Evolutionary conservation across 92 coral and sea anemone species (phyloP), one percentile per base, ranked within the genome.

Genomic region (Porites evermanni): DNA sequence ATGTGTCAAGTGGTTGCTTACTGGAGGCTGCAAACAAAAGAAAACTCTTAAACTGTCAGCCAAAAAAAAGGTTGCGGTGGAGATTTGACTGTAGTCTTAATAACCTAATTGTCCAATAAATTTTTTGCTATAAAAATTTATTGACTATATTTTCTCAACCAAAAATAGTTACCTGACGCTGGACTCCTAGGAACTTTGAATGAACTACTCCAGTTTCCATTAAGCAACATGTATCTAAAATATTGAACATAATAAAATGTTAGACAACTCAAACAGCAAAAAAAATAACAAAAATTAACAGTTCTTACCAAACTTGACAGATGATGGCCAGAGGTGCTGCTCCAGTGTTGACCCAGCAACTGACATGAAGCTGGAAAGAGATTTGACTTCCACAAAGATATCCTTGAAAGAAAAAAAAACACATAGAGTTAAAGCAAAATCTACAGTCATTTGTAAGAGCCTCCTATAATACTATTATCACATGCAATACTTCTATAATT

Each of bases 321-420:
- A 91, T 2, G 99, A 94, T 70, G 99, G 97, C 98, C 99, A 95
- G 60, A 80, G 92, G 71, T 93, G 96, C 86, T 97, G 98, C 82
- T 97, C 99, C 54, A 90, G 90, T 8, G 94, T 84, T 74, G 98
- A 91, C 18, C 96, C 95, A 83, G 75, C 87, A 76, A 60, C 83
- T 3, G 95, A 81, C 16, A 86, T 84, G 72, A 91, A 97, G 82
- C 93, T 93, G 67, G 93, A 85, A 56, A 97, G 77, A 16, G 95
- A 80, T 56, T 89, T 81, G 10, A 89, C 85, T 77, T 86, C 86
- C 21, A 97, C 87, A 82, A 70, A 78, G 70, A 97, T 94, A 86
- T 90, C 98, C 99, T 97, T 78, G 17, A 68, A 54, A 72, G 0
- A 44, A 72, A 10, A 38, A 38, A 38, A 29, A 38, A 38, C 47